Evolutionary conservation across 2,888 invertebrate genomes (phyloP).

Genomic region (Drosophila longiperda): DNA sequence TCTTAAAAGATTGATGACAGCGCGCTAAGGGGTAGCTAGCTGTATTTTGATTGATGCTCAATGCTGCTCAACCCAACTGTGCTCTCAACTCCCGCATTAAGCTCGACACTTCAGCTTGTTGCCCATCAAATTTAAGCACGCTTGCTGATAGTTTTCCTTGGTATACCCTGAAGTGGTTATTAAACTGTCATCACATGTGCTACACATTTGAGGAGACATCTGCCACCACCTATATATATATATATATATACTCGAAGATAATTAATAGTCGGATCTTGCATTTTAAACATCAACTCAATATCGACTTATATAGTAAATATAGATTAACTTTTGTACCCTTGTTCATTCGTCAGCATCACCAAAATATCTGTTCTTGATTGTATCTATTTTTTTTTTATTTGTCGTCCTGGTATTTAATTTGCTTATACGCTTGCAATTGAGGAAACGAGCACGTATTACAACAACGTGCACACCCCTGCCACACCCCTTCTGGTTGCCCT

Average conservation of each 20-base stretch:
- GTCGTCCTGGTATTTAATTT: slow-evolving; percentile 24
- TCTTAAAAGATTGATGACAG: slow-evolving; percentile 63
- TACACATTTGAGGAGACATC: neutral
- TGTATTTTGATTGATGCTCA: slow-evolving; percentile 37
- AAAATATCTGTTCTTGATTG: neutral
- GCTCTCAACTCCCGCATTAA: slow-evolving; percentile 36
- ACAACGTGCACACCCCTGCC: neutral
- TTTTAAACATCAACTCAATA: neutral
- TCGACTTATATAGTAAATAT: neutral
- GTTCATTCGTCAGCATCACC: neutral
- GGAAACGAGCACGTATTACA: slow-evolving; percentile 19
- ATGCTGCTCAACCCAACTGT: slow-evolving; percentile 21
- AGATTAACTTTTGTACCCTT: neutral
- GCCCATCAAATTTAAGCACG: slow-evolving; percentile 46
- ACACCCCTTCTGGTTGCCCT: slow-evolving; percentile 1
- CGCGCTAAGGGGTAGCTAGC: slow-evolving; percentile 5
- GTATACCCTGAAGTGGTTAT: neutral
- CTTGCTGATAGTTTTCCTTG: neutral
- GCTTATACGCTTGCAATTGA: slow-evolving; percentile 19
- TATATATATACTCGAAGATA: neutral
- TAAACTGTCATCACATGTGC: neutral
- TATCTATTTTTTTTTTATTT: neutral
- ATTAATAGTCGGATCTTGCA: neutral
- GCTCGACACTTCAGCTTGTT: slow-evolving; percentile 12
- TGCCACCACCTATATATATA: neutral